Evolutionary conservation across 2,888 invertebrate species (phyloP).

Genomic region (Dryadula phaetusa): DNA sequence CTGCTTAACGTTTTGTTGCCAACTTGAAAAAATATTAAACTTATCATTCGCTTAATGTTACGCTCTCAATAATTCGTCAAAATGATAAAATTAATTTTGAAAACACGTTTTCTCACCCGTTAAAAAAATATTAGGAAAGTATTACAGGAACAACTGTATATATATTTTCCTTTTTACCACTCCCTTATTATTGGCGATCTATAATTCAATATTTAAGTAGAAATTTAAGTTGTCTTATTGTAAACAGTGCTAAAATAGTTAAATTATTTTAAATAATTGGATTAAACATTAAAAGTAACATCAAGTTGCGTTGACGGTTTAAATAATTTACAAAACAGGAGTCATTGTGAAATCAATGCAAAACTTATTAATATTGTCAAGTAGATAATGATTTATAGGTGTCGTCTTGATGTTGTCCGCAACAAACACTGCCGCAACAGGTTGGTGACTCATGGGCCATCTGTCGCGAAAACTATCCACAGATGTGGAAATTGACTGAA

Average conservation of each 20-base stretch:
- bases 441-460: conserved; percentile 81
- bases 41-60: not conserved
- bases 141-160: no score
- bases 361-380: conserved; percentile 48
- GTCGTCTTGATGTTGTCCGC: conserved; percentile 72
- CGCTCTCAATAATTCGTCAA: not conserved
- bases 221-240: not conserved
- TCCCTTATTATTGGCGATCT: not conserved
- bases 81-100: not conserved
- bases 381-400: conserved; percentile 60
- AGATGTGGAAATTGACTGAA: conserved; percentile 72
- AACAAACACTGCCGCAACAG: conserved; percentile 66
- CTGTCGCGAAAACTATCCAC: conserved; percentile 78
- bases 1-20: conserved; percentile 35
- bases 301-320: not conserved
- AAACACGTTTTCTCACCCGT: no score
- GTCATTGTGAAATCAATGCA: conserved; percentile 26
- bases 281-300: conserved; percentile 16
- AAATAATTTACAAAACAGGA: conserved; percentile 7
- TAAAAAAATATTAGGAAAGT: not conserved
- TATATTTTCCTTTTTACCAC: not conserved
- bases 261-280: not conserved
- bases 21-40: conserved; percentile 22
- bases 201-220: not conserved
- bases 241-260: not conserved